A percentile compares a stretch with the other conserved stretches of the same genome.
These are phyloP conservation scores for Polylopha cassiicola DNA, from an alignment of 2,888 invertebrate species.

Conservation along the genomic window DNA sequence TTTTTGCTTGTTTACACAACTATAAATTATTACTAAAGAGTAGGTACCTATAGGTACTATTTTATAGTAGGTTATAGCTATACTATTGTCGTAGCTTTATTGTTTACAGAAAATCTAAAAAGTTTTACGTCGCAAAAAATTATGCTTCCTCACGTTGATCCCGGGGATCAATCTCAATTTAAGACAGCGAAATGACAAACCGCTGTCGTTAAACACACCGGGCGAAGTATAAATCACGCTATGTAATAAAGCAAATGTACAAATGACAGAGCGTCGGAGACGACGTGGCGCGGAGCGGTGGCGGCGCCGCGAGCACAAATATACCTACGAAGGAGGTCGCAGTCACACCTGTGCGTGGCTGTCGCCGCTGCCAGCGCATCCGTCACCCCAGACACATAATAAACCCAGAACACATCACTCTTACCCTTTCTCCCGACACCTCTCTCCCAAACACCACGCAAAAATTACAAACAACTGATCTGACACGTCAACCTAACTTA, in stretches of 20 bases:
- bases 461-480: conserved; percentile 28
- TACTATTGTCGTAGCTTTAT: too few species aligned
- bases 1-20: too few species aligned
- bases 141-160: conserved; percentile 37
- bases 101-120: neutral
- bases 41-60: too few species aligned
- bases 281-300: conserved; percentile 11
- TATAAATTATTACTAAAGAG: too few species aligned
- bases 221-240: conserved; percentile 69
- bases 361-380: conserved; percentile 56
- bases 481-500: conserved; percentile 22
- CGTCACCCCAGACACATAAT: conserved; percentile 69
- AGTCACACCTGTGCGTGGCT: conserved; percentile 35
- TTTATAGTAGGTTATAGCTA: too few species aligned
- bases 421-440: conserved; percentile 30
- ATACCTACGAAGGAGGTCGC: too few species aligned
- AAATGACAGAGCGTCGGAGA: conserved; percentile 44
- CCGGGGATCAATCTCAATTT: conserved; percentile 74
- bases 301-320: too few species aligned
- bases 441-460: conserved; percentile 15
- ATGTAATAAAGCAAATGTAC: conserved; percentile 70
- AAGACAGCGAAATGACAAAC: conserved; percentile 72
- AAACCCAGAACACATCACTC: conserved; percentile 48
- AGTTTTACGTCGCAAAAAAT: conserved; percentile 16
- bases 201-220: conserved; percentile 74